Evolutionary conservation across 2,888 invertebrate species (phyloP), one percentile per base, ranked within the genome.

Genomic region (Timandra comae): DNA sequence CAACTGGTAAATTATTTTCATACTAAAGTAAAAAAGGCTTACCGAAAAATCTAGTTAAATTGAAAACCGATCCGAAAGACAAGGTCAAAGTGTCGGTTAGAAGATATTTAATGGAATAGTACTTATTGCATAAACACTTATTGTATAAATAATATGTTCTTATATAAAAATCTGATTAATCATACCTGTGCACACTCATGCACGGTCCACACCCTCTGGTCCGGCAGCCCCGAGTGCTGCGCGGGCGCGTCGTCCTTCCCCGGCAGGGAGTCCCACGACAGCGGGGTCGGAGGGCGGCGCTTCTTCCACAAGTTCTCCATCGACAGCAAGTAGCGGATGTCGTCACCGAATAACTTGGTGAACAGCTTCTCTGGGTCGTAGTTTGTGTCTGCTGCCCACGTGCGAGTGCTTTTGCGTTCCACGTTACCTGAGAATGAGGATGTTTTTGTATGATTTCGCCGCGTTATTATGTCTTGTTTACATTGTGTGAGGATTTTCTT

Each of bases 261-360:
- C 0, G 90, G 88, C 30, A 93, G 80, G 35, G 88, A 86, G 25
- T 89, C 86, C 91, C 93, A 94, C 24, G 88, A 81, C 26, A 97
- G 71, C 0, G 97, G 96, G 1, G 87, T 89, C 0, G 99, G 99
- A 0, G 95, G 90, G 50, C 91, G 89, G 13, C 99, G 89, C 37
- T 91, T 93, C 75, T 95, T 95, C 99, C 99, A 99, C 32, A 99
- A 82, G 67, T 97, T 94, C 52, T 93, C 91, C 98, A 99, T 99
- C 2, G 92, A 92, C 35, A 98, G 80, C 43, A 99, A 87, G 73
- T 99, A 99, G 40, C 93, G 91, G 32, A 99, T 97, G 70, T 99
- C 99, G 67, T 97, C 96, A 41, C 90, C 87, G 76, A 99, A 99
- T 38, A 99, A 89, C 82, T 99, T 99, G 23, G 92, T 90, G 60